Evolutionary conservation across 1,140 invertebrate species (phyloP).

Genomic region (Probaryconus sp.): DNA sequence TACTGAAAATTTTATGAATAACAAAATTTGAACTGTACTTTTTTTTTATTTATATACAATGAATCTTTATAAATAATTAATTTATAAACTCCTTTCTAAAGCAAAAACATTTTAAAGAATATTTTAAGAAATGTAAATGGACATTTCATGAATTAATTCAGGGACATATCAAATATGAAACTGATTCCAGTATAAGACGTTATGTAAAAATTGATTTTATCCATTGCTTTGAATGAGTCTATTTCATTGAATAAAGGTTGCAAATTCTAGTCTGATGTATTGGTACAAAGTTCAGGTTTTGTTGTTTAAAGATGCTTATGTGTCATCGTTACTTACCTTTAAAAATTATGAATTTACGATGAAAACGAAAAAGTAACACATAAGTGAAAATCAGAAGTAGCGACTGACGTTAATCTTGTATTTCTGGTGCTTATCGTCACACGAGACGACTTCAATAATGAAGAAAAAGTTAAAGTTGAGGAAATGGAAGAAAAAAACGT

Average conservation of each 20-base stretch:
- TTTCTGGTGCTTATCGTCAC: constrained; percentile 58
- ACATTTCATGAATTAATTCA: too few relatives aligned
- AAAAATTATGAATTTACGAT: not conserved
- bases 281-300: constrained; percentile 28
- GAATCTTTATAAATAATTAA: too few relatives aligned
- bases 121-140: too few relatives aligned
- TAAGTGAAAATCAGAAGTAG: not conserved
- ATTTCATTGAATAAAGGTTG: constrained; percentile 19
- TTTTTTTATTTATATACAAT: too few relatives aligned
- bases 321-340: not conserved
- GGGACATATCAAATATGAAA: too few relatives aligned
- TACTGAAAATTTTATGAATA: constrained; percentile 1
- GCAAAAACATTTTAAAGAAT: too few relatives aligned
- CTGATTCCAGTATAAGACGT: too few relatives aligned
- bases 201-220: too few relatives aligned
- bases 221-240: too few relatives aligned
- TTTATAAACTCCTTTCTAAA: too few relatives aligned
- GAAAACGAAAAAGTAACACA: not conserved
- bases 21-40: constrained; percentile 4
- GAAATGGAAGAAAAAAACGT: constrained; percentile 58
- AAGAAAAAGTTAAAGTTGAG: not conserved
- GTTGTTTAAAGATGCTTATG: not conserved
- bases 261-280: constrained; percentile 40
- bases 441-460: constrained; percentile 29
- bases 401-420: constrained; percentile 28